These are phyloP conservation scores for Oppia nitens DNA, from an alignment of 1,140 invertebrate genomes.

Conservation along the genomic window DNA sequence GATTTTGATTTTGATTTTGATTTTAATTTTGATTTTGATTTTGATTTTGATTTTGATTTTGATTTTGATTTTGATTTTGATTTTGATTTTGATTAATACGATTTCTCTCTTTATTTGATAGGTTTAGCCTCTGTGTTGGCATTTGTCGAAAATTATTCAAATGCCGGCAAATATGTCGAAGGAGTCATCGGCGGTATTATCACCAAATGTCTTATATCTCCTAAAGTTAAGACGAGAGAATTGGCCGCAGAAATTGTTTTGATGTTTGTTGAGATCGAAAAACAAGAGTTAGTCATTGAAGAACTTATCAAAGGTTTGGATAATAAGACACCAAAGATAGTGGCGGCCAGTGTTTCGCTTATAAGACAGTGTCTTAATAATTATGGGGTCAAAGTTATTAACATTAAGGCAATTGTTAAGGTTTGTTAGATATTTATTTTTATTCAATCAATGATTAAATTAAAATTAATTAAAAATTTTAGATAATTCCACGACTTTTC, in stretches of 20 bases:
- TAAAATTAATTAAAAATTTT: background rate
- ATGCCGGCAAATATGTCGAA: constrained; percentile 57
- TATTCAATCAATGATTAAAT: background rate
- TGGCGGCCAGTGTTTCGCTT: constrained; percentile 59
- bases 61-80: background rate
- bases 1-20: background rate
- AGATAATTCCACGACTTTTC: constrained; percentile 54
- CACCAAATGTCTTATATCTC: constrained; percentile 75
- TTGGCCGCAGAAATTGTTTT: constrained; percentile 68
- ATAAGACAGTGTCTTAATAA: constrained; percentile 57
- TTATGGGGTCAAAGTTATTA: constrained; percentile 81
- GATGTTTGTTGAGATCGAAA: constrained; percentile 92
- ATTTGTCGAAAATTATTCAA: constrained; percentile 71
- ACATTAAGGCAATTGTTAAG: constrained; percentile 73
- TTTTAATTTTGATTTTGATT: background rate
- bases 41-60: background rate
- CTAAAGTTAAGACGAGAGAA: constrained; percentile 79
- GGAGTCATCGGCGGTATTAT: constrained; percentile 80
- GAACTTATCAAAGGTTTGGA: constrained; percentile 74
- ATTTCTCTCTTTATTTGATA: background rate
- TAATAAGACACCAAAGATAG: constrained; percentile 91
- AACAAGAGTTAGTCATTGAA: constrained; percentile 73
- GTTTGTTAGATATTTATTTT: constrained; percentile 1
- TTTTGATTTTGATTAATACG: background rate
- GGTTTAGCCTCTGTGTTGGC: constrained; percentile 68